Evolutionary conservation across 37 sponge, comb jelly and placozoan species (phyloP), one percentile per base, ranked within the genome.

Genomic region (Sycon ciliatum): DNA sequence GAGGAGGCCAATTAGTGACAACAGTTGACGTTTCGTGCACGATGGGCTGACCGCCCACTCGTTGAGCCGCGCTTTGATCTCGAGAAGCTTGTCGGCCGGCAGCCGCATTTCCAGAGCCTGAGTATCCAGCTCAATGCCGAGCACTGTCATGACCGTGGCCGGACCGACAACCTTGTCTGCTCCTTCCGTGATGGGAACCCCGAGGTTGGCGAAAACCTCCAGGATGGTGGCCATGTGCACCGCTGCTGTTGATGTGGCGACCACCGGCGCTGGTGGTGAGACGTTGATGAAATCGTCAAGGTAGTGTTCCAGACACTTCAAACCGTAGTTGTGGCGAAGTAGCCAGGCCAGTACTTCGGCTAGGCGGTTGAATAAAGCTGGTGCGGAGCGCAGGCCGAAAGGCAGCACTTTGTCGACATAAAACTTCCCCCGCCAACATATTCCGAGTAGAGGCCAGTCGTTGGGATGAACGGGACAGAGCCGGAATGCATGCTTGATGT

Each of bases 301-400:
- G 57, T 79, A 79, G 57, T 79, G 80, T 23, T 53, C 46, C 5
- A 79, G 29, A 20, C 24, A 56, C 9, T 36, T 3, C 18, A 79
- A 36, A 27, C 80, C 67, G 22, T 35, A 24, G 0, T 68, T 68
- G 70, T 33, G 7, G 16, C 26, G 20, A 27, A 68, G 32, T 26
- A 55, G 1, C 69, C 69, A 80, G 54, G 65, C 53, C 35, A 76
- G 3, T 20, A 39, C 66, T 23, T 81, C 82, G 23, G 76, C 72
- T 7, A 81, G 0, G 16, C 72, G 72, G n/a, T 32, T 70, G 49
- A 81, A 76, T 2, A 81, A 34, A 36, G 49, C 69, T 3, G 76
- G 76, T 9, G 76, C 74, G 23, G 74, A 73, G 23, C 81, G 53
- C 7, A 80, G 69, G 13, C 74, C 81, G 26, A 80, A 73, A 0